Percentiles rank a stretch among this genome's conserved stretches.
Conservation (phyloP, 2,888 invertebrate genomes). For the Saturnia pavonia region DNA sequence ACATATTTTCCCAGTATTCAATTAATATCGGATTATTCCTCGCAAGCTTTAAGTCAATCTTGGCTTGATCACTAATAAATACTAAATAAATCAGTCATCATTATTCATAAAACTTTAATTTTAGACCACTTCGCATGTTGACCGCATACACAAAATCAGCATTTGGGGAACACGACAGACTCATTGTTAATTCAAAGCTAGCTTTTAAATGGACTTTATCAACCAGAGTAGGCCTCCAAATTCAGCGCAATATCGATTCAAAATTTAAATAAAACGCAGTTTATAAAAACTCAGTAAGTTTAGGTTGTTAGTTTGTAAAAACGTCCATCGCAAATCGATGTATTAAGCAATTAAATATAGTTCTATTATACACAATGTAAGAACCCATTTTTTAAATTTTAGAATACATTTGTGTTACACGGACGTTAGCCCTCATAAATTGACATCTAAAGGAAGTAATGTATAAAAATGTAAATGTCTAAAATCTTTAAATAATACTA, state of each 20-base stretch:
- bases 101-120: neutral
- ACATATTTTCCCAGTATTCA: neutral
- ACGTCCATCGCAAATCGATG: neutral
- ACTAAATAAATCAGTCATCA: neutral
- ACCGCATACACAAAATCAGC: neutral
- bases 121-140: constrained; percentile 6
- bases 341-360: neutral
- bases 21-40: neutral
- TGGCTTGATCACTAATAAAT: neutral
- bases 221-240: constrained; percentile 19
- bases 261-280: constrained; percentile 19
- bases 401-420: constrained; percentile 29
- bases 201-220: neutral
- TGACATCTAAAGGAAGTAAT: constrained; percentile 27
- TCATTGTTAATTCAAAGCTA: constrained; percentile 17
- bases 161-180: neutral
- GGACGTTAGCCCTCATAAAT: constrained; percentile 31
- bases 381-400: constrained; percentile 21
- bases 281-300: constrained; percentile 32
- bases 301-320: constrained; percentile 13
- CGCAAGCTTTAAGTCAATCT: neutral
- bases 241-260: constrained; percentile 36
- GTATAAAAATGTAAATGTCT: constrained; percentile 1
- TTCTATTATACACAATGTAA: neutral
- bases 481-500: neutral